A percentile compares a stretch with the other conserved stretches of the same genome.
phyloP scores from a whole-genome alignment of 1,140 invertebrate genomes.

The Babylonia areolata region DNA sequence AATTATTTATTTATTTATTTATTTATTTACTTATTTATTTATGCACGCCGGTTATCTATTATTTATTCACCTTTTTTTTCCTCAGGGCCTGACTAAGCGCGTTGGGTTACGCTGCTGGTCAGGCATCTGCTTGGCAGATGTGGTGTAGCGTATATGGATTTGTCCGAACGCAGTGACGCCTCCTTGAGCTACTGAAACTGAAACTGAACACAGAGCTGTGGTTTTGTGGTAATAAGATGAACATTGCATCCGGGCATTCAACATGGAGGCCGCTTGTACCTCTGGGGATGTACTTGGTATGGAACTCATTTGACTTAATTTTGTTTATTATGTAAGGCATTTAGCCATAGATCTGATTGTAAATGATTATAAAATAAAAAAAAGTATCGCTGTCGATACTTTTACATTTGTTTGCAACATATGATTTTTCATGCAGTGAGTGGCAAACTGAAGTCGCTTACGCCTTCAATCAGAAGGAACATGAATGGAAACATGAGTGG shows the following conservation, averaged over 20 bases:
- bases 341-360: no score
- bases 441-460: neutral
- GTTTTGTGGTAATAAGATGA: neutral
- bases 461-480: neutral
- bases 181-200: no score
- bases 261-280: constrained; percentile 37
- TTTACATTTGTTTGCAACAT: neutral
- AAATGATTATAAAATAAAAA: neutral
- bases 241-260: neutral
- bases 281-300: constrained; percentile 20
- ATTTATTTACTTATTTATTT: no score
- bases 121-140: no score
- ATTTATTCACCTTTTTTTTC: no score
- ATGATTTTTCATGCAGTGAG: neutral
- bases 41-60: no score
- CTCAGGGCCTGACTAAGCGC: no score
- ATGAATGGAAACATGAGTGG: neutral
- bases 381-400: neutral
- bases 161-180: no score
- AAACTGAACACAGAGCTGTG: no score
- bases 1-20: no score
- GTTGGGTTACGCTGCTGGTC: no score
- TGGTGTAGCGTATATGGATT: no score
- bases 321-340: neutral
- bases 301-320: neutral